A percentile compares a stretch with the other conserved stretches of the same genome.
Conservation (phyloP, 2,113 vertebrate genomes). For the Hirundichthys speculiger region DNA sequence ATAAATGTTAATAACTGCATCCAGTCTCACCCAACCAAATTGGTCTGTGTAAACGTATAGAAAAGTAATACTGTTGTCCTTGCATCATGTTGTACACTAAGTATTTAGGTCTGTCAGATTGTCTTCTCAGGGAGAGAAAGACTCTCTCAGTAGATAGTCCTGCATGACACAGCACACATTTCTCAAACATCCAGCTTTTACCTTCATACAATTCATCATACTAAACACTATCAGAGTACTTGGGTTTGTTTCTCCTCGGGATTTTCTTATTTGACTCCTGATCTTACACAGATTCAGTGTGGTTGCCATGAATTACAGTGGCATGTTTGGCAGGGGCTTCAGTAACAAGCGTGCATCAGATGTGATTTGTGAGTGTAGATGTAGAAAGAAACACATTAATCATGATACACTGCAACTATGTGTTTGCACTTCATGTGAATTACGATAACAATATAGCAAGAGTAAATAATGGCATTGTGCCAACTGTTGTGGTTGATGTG, state of each 20-base stretch:
- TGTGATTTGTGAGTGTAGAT: conserved; percentile 21
- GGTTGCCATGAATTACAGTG: conserved; percentile 2
- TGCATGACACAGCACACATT: no score
- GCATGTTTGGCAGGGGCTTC: conserved; percentile 13
- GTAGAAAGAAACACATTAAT: conserved; percentile 13
- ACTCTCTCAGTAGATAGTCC: no score
- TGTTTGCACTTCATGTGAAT: conserved; percentile 34
- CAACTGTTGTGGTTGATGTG: conserved; percentile 22
- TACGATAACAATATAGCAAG: conserved; percentile 28
- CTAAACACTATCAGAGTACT: no score
- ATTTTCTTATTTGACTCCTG: conserved; percentile 3
- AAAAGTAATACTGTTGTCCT: no score
- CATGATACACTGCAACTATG: conserved; percentile 17
- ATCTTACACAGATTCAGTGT: neutral
- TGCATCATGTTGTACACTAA: no score
- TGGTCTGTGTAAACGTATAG: no score
- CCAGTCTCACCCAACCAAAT: no score
- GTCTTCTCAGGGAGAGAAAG: no score
- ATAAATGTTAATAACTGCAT: no score
- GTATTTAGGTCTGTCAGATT: no score
- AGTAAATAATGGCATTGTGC: conserved; percentile 28
- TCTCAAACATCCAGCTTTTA: no score
- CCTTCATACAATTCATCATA: no score
- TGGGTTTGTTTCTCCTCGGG: neutral
- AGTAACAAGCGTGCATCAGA: conserved; percentile 12